Evolutionary conservation across 2,888 invertebrate genomes (phyloP), one percentile per base, ranked within the genome.

Genomic region (Listrodromus nycthemerus): DNA sequence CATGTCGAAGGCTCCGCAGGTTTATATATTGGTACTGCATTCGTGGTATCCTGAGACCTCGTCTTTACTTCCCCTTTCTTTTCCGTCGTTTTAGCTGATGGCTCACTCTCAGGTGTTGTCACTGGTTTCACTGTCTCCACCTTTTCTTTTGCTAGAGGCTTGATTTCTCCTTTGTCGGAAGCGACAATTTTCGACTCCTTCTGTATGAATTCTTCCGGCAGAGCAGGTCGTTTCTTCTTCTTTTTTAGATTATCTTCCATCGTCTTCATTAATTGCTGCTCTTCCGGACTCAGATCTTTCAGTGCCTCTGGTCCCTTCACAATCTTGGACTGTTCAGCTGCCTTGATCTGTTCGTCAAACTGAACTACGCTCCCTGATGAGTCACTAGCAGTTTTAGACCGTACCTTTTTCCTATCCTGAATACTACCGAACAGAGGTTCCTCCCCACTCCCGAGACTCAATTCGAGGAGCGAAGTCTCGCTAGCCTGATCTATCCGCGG

Each of bases 401-500:
- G 86, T 82, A 63, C 85, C 33, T 86, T 89, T 80, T 85, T 91
- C 82, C 92, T 91, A 88, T 91, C 89, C 86, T 90, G 91, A 78
- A 92, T 90, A 87, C 92, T 93, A 85, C 92, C 92, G 73, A 93
- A 92, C 30, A 93, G 74, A 19, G 91, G 87, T 55, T 87, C 84
- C 30, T 91, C 88, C 65, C 88, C 87, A 66, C 67, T 73, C 24
- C 86, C 84, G 13, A 83, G 79, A 63, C 71, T 69, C 45, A 67
- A 86, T 19, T 66, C 82, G 27, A 73, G 69, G 70, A 52, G 41
- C 45, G 70, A 74, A 75, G 55, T 67, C 61, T 52, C 27, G 24
- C 66, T 21, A 37, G 80, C 58, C 70, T 77, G 75, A 74, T 73
- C 69, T 30, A 80, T 63, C 27, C 70, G 78, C 19, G 73, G 30